Conservation (phyloP, 1,140 invertebrate genomes). For the Microvelia longipes region DNA sequence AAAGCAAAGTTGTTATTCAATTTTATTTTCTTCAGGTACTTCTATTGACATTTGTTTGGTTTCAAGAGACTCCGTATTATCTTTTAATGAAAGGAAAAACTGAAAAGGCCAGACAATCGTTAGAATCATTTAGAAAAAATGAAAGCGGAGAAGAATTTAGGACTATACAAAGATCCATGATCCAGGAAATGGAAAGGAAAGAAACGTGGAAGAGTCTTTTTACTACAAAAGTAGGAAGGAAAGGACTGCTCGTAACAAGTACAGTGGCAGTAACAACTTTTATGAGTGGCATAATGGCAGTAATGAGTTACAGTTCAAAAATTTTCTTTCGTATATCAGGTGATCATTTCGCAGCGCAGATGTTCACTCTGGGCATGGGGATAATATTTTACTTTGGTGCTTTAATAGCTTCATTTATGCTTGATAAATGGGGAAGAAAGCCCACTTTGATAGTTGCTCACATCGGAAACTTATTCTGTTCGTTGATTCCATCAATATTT, state of each 20-base stretch:
- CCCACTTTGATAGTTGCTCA: slow-evolving; percentile 35
- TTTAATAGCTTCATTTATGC: slow-evolving; percentile 20
- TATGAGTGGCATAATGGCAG: slow-evolving; percentile 18
- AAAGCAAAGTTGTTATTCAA: too few species aligned
- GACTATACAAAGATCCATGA: slow-evolving; percentile 15
- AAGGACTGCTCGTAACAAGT: slow-evolving; percentile 18
- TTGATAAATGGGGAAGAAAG: slow-evolving; percentile 31
- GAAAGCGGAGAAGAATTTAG: slow-evolving; percentile 15
- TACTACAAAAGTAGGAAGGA: slow-evolving; percentile 11
- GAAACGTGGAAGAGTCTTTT: slow-evolving; percentile 16
- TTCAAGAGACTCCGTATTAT: slow-evolving; percentile 70
- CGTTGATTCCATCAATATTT: slow-evolving; percentile 14
- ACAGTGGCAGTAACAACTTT: slow-evolving; percentile 18
- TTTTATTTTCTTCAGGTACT: slow-evolving; percentile 47
- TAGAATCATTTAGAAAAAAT: slow-evolving; percentile 44
- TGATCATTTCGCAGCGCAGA: background rate
- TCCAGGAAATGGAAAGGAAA: slow-evolving; percentile 17
- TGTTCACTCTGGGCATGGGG: slow-evolving; percentile 15
- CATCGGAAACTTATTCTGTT: slow-evolving; percentile 11
- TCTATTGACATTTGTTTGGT: slow-evolving; percentile 46
- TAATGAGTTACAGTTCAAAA: slow-evolving; percentile 21
- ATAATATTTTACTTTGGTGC: slow-evolving; percentile 20
- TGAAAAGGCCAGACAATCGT: slow-evolving; percentile 41
- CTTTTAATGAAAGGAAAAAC: slow-evolving; percentile 41
- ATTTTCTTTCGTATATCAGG: slow-evolving; percentile 18